Conservation (phyloP, 2,113 vertebrate species). For the Falcunculus frontatus region DNA sequence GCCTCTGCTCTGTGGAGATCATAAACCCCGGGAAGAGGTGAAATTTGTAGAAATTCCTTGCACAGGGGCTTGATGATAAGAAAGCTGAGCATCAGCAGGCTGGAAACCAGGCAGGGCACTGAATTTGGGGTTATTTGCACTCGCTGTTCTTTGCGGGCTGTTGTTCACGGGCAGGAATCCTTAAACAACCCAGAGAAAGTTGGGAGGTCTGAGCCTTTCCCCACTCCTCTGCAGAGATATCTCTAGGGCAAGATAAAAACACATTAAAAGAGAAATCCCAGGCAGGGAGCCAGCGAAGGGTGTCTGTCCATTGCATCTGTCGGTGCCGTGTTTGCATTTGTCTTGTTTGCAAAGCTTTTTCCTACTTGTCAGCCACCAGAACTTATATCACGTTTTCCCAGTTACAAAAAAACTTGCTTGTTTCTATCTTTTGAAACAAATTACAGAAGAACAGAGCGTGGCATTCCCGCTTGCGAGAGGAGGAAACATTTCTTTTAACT, state of each 20-base stretch:
- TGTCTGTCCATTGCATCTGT: not conserved
- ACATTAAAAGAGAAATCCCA: not conserved
- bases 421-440: not conserved
- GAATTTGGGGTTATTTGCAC: not conserved
- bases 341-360: not conserved
- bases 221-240: not conserved
- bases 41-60: not conserved
- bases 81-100: not conserved
- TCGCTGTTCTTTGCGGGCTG: not conserved
- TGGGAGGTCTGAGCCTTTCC: not conserved
- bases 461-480: not conserved
- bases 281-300: not conserved
- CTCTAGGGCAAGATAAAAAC: not conserved
- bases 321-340: not conserved
- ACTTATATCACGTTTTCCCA: not conserved
- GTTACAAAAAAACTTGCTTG: not conserved
- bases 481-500: not conserved
- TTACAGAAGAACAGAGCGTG: not conserved
- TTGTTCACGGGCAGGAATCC: not conserved
- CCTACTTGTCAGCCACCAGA: not conserved
- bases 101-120: not conserved
- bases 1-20: not conserved
- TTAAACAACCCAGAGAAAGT: not conserved
- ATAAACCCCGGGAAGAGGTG: not conserved
- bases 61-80: not conserved